Percentiles rank a stretch among this genome's conserved stretches.
phyloP scores from a whole-genome alignment of 2,113 vertebrate genomes.

The Oryzias celebensis region DNA sequence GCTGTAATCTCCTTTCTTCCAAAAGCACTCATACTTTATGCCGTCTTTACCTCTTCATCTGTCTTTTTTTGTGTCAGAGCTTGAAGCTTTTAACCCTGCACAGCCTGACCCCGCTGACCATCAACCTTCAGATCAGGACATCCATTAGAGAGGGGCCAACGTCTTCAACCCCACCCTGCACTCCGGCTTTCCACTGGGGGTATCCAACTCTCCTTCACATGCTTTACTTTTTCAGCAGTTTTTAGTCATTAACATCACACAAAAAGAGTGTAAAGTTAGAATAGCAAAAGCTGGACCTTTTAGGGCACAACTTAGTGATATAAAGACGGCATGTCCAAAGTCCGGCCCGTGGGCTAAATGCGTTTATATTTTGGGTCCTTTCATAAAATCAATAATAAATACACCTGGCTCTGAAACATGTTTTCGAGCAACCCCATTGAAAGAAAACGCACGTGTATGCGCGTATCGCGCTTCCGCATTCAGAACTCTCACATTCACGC shows the following conservation, averaged over 20 bases:
- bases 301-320: too few relatives aligned
- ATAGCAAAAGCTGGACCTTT: not conserved
- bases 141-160: constrained; percentile 44
- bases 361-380: too few relatives aligned
- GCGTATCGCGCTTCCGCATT: too few relatives aligned
- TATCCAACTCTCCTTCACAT: constrained; percentile 7
- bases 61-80: constrained; percentile 18
- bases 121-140: constrained; percentile 40
- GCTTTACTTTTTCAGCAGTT: constrained; percentile 4
- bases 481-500: too few relatives aligned
- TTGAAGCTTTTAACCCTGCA: constrained; percentile 25
- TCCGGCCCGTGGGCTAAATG: too few relatives aligned
- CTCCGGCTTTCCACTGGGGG: constrained; percentile 36
- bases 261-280: too few relatives aligned
- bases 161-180: constrained; percentile 24
- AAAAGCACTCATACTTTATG: constrained; percentile 17
- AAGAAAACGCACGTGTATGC: too few relatives aligned
- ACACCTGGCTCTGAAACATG: too few relatives aligned
- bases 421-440: too few relatives aligned
- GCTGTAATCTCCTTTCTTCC: constrained; percentile 38
- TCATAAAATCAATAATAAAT: too few relatives aligned
- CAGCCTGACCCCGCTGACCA: constrained; percentile 34
- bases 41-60: constrained; percentile 14
- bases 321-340: too few relatives aligned
- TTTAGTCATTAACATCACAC: constrained; percentile 4